phyloP scores from a whole-genome alignment of 2,113 vertebrate species.

The Perca flavescens region DNA sequence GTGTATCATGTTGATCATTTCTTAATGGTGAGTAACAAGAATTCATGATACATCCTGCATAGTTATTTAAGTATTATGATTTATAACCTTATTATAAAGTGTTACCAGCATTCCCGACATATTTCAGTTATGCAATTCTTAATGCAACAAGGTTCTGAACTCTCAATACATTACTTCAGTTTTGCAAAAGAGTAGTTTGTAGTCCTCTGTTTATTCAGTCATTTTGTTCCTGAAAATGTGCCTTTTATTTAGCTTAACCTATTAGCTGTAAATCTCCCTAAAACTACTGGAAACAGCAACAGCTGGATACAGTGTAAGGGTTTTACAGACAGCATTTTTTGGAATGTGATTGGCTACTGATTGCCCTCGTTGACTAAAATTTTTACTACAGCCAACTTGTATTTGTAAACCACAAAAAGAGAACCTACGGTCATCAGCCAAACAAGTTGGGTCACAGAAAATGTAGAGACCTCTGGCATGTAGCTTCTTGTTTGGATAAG shows the following conservation, averaged over 20 bases:
- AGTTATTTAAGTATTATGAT: no score
- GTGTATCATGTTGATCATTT: no score
- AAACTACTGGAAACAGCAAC: constrained; percentile 18
- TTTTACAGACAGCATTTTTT: constrained; percentile 4
- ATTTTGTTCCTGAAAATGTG: constrained; percentile 7
- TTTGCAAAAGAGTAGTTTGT: constrained; percentile 13
- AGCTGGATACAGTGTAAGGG: constrained; percentile 18
- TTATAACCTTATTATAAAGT: no score
- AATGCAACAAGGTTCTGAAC: neutral
- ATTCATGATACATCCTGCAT: no score
- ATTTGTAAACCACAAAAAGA: constrained; percentile 7
- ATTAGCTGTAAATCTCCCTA: neutral
- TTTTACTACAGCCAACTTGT: neutral
- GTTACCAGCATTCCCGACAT: neutral
- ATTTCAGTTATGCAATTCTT: neutral
- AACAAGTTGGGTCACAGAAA: constrained; percentile 30
- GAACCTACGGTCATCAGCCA: constrained; percentile 20
- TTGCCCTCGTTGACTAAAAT: constrained; percentile 4
- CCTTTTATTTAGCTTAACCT: constrained; percentile 5
- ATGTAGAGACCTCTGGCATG: constrained; percentile 23
- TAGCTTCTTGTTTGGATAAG: constrained; percentile 42
- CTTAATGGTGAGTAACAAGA: no score
- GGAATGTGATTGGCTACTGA: constrained; percentile 4
- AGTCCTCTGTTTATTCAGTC: neutral
- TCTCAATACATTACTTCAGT: neutral